Evolutionary conservation across 2,888 invertebrate species (phyloP), one percentile per base, ranked within the genome.

Genomic region (Heliconius ethilla): DNA sequence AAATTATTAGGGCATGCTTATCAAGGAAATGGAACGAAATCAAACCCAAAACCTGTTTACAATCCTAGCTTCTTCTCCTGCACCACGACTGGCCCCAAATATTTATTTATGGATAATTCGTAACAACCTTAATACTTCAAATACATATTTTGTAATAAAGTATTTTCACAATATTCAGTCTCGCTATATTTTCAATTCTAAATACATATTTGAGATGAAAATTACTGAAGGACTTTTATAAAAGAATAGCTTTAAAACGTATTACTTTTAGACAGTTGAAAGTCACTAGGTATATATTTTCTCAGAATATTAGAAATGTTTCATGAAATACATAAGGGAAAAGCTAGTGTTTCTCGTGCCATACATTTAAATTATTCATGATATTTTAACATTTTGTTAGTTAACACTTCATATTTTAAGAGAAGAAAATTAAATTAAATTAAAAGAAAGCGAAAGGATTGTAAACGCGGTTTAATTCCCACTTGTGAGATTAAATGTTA

Each of bases 291-390:
- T n/a, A n/a, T 37, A 37, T 37, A 37, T 67, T 37, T 67, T 37
- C 10, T 67, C 33, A 67, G 37, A 67, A 67, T 51, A 67, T 37
- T 37, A 67, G 22, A n/a, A 66, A 37, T 67, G 18, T 67, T 67
- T 67, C 37, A 67, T 67, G 37, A 37, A 67, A 67, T 37, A 67
- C 5, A 67, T 33, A 33, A 33, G 45, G 18, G 45, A 51, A 51
- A 51, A 51, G 45, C 22, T 65, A 29, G 65, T 65, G 65, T 65
- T 18, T 65, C 15, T 29, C 9, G 33, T 29, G 9, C 18, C 45
- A 18, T 45, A 45, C 45, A 45, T 65, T 18, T 65, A 65, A 22
- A 18, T 15, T 27, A 27, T 27, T 63, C 25, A 27, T 29, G 25
- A 63, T 27, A 55, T 55, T 55, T 55, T 55, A 55, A 55, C 18